phyloP scores from a whole-genome alignment of 2,888 invertebrate species.

The Aphodius granarius region DNA sequence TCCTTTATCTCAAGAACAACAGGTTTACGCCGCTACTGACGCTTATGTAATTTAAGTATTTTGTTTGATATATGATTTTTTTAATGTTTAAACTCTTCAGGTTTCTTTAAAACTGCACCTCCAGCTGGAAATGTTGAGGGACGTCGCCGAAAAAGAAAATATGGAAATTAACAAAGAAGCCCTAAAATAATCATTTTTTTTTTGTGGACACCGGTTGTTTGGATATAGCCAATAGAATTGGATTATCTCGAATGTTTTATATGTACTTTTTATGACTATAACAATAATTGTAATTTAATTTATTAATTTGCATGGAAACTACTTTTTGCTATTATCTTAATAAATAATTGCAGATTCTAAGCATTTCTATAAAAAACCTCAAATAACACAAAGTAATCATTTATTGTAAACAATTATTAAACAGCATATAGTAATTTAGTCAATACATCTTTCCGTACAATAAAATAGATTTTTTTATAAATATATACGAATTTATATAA shows the following conservation, averaged over 20 bases:
- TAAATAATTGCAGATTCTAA: too few relatives aligned
- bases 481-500: background rate
- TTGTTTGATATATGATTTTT: conserved; percentile 2
- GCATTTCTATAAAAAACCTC: too few relatives aligned
- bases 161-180: background rate
- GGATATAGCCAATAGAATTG: too few relatives aligned
- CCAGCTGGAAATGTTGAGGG: conserved; percentile 18
- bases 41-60: conserved; percentile 58
- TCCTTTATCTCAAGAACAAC: conserved; percentile 59
- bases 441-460: background rate
- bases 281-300: background rate
- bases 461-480: conserved; percentile 6
- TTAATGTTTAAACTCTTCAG: conserved; percentile 28
- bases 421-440: background rate
- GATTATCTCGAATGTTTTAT: background rate
- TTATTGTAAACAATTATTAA: background rate
- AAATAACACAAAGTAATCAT: background rate
- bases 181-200: background rate
- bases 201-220: too few relatives aligned
- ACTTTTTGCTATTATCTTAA: background rate
- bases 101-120: conserved; percentile 36
- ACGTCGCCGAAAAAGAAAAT: conserved; percentile 2
- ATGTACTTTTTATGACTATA: background rate
- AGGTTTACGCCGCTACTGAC: conserved; percentile 66
- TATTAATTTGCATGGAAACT: background rate